Evolutionary conservation across 1,140 invertebrate genomes (phyloP).

Genomic region (Drosophila nannoptera): DNA sequence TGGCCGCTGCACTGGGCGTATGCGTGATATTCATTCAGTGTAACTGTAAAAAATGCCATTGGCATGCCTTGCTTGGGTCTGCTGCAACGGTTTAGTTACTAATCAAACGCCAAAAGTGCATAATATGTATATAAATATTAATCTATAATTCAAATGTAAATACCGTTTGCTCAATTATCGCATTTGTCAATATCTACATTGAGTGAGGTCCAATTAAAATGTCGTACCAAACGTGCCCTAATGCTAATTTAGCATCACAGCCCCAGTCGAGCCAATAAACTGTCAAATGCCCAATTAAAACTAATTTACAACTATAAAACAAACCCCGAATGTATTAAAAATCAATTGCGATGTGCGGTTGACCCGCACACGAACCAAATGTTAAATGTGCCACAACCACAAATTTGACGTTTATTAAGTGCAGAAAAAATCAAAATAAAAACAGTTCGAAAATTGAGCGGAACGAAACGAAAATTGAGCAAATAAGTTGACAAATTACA

Average conservation of each 20-base stretch:
- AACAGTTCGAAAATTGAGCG: too few relatives aligned
- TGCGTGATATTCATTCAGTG: not conserved
- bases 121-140: too few relatives aligned
- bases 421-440: conserved; percentile 11
- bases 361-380: conserved; percentile 26
- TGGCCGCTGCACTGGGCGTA: not conserved
- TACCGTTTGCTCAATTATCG: conserved; percentile 1
- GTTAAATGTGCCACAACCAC: conserved; percentile 41
- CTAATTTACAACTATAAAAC: conserved; percentile 13
- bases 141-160: not conserved
- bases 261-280: conserved; percentile 16
- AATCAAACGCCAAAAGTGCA: not conserved
- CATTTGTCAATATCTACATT: conserved; percentile 7
- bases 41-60: not conserved
- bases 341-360: conserved; percentile 65
- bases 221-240: conserved; percentile 41
- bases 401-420: conserved; percentile 46
- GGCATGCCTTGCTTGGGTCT: too few relatives aligned
- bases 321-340: conserved; percentile 55
- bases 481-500: conserved; percentile 58
- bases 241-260: conserved; percentile 34
- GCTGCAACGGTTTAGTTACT: not conserved
- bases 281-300: conserved; percentile 41
- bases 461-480: conserved; percentile 6
- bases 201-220: conserved; percentile 50